Conservation (phyloP, 2,797 vertebrate species). For the Hoplostethus mediterraneus region DNA sequence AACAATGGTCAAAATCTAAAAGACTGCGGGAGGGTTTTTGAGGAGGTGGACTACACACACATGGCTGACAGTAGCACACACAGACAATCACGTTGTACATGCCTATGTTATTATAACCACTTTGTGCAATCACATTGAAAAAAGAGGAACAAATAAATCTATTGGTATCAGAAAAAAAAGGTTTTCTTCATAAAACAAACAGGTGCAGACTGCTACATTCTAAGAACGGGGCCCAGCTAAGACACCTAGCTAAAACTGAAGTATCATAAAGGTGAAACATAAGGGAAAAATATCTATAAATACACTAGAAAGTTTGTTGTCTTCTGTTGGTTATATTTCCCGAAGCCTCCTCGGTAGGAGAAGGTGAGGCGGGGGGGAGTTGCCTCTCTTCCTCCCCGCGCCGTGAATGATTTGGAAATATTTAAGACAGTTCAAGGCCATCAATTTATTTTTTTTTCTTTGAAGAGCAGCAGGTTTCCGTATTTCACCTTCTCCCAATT, state of each 20-base stretch:
- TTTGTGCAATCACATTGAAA: constrained; percentile 95
- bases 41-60: constrained; percentile 85
- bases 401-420: constrained; percentile 86
- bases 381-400: constrained; percentile 68
- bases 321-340: constrained; percentile 85
- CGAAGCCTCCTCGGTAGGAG: constrained; percentile 82
- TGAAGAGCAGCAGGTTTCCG: constrained; percentile 90
- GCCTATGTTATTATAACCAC: constrained; percentile 92
- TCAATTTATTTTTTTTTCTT: constrained; percentile 84
- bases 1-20: constrained; percentile 89
- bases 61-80: constrained; percentile 88
- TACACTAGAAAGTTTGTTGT: constrained; percentile 89
- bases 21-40: constrained; percentile 83
- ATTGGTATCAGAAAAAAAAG: constrained; percentile 88
- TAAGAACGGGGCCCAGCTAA: constrained; percentile 87
- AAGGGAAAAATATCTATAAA: constrained; percentile 85
- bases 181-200: constrained; percentile 84
- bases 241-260: constrained; percentile 84
- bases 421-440: constrained; percentile 91
- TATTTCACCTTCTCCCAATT: constrained; percentile 84
- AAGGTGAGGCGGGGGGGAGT: constrained; percentile 67
- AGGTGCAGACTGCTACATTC: constrained; percentile 93
- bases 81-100: constrained; percentile 93
- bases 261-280: constrained; percentile 80
- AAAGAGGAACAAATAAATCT: constrained; percentile 85